Conservation (phyloP, 2,797 vertebrate genomes). For the Schizopygopsis pylzovi region DNA sequence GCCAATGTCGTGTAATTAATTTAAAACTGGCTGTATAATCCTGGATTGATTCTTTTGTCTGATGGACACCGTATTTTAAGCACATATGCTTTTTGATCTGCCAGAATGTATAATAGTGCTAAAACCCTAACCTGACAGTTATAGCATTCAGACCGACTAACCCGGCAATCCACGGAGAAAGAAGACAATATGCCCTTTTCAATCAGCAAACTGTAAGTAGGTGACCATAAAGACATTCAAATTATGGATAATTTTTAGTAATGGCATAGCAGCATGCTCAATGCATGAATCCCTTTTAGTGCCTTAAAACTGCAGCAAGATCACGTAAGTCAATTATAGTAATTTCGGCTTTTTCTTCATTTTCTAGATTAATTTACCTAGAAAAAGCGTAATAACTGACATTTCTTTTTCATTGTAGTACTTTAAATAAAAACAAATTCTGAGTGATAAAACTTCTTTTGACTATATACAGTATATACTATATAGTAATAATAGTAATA, state of each 20-base stretch:
- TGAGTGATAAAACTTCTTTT: no score
- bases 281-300: neutral
- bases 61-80: slow-evolving; percentile 14
- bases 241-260: neutral
- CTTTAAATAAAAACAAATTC: no score
- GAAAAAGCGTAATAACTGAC: no score
- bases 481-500: neutral
- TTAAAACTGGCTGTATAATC: slow-evolving; percentile 18
- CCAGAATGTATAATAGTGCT: neutral
- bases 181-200: neutral
- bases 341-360: neutral
- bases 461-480: no score
- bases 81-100: slow-evolving; percentile 17
- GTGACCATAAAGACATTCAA: neutral
- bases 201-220: neutral
- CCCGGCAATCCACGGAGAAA: neutral
- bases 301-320: no score
- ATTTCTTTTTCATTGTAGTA: no score
- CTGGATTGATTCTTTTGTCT: slow-evolving; percentile 14
- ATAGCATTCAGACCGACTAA: neutral
- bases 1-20: neutral
- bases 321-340: neutral
- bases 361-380: no score
- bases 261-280: neutral
- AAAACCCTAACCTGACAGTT: slow-evolving; percentile 6